Evolutionary conservation across 1,140 invertebrate genomes (phyloP), one percentile per base, ranked within the genome.

Genomic region (Drosophila micromelanica): DNA sequence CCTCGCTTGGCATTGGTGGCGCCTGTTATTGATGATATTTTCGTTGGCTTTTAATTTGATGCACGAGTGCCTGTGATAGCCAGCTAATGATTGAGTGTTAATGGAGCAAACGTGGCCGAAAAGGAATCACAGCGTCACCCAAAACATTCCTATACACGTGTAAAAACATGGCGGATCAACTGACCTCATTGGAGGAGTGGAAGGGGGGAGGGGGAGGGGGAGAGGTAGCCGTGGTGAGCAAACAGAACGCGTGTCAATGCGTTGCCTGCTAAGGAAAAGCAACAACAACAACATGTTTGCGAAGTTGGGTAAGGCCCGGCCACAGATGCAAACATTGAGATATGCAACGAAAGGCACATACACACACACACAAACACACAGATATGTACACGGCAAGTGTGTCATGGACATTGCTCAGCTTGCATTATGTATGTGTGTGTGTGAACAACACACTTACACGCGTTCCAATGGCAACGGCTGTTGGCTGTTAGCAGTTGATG

Each of bases 321-420:
- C 61, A 49, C 81, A 78, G 75, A 87, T 87, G 82, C 84, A 87
- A 87, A 89, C 82, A 87, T 80, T 60, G 84, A 73, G 82, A 87
- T 87, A 87, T 89, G 84, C 76, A 85, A 71, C 74, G 73, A 78
- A 80, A 77, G 69, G 69, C 64, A 78, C 74, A 78, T 63, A 85
- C 60, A 69, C 48, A 68, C 32, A 46, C 9, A 46, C 7, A 54
- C 32, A 46, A 7, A 46, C 7, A 54, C 9, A 54, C 27, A 68
- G 59, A 59, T 35, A 54, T 23, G 59, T 43, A 42, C 52, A 70
- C 62, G 62, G 78, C 71, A 86, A 86, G 75, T 86, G 78, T 86
- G 82, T 86, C 82, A 86, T 82, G 82, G 82, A 86, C 82, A 86
- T 76, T 61, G 56, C 73, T 68, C 61, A 61, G 60, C 40, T 82